Base-by-base conservation (phyloP, 2,797 vertebrate genomes). In the Pangasius djambal region DNA sequence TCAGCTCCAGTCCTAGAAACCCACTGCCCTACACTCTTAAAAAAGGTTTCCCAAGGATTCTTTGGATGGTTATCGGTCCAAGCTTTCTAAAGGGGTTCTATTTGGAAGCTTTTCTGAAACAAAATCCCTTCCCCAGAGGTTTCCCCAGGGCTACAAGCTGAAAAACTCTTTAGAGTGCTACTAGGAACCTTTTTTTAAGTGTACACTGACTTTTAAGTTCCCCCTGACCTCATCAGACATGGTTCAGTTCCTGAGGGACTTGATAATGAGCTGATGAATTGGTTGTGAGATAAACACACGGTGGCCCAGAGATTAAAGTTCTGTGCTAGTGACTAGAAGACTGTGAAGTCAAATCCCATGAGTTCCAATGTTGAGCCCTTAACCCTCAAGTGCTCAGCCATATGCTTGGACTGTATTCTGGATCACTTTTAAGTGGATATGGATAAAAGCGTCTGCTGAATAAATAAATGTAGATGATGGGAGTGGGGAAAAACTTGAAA, bases 211-310 rank as follows among this genome's bases (percentile, higher is more conserved):
- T 85, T 85, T 70, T 85, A 85, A 85, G 83, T 72, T 85, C 65
- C 65, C 65, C 31, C 50, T 85, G 83, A 85, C 83, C 83, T 85
- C 83, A 85, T 85, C 83, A 85, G 50, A 55, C 83, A 85, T 70
- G 83, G 83, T 85, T 85, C 83, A 85, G 65, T 85, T 85, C 83
- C 83, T 28, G 67, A 85, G 83, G 83, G 83, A 85, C 65, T 85
- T 85, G 83, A 85, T 85, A 85, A 85, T 85, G 83, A 85, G 83
- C 83, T 85, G 83, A 85, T 85, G 83, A 70, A 85, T 85, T 85
- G 65, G 83, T 70, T 85, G 83, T 70, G 83, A 85, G 83, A 85
- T 84, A 84, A 85, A 85, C 83, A 85, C 83, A 69, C 44, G 83
- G 83, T 85, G 83, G 83, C 83, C 83, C n/a, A 50, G 63, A 85